Evolutionary conservation across 2,113 vertebrate genomes (phyloP).

Genomic region (Misgurnus mizolepis): DNA sequence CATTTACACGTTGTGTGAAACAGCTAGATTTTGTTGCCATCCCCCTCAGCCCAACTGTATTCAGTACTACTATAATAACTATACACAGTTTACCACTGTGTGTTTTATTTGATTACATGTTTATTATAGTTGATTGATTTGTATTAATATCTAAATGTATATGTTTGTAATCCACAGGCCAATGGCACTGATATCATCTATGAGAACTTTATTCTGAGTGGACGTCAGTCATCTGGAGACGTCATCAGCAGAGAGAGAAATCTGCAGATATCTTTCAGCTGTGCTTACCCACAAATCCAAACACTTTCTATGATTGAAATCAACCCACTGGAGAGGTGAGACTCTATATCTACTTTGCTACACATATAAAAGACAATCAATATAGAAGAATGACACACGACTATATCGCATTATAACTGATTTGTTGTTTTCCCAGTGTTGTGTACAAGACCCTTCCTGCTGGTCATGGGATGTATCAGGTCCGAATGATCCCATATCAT

Average conservation of each 20-base stretch:
- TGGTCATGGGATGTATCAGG: slow-evolving; percentile 28
- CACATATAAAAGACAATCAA: no score
- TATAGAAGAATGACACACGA: no score
- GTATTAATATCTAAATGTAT: no score
- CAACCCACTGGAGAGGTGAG: slow-evolving; percentile 41
- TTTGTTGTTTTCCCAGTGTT: neutral
- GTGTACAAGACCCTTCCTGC: slow-evolving; percentile 25
- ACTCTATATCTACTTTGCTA: no score
- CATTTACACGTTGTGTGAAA: no score
- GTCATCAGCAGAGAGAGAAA: slow-evolving; percentile 37
- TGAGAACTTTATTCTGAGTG: slow-evolving; percentile 8
- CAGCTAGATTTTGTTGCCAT: no score
- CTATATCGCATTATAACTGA: neutral
- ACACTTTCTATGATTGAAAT: slow-evolving; percentile 9
- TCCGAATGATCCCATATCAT: slow-evolving; percentile 42
- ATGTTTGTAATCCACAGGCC: slow-evolving; percentile 10
- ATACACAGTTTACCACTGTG: no score
- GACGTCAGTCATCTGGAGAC: neutral
- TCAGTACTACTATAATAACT: no score
- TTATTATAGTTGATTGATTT: no score
- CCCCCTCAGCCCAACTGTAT: no score
- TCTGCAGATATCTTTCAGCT: slow-evolving; percentile 15
- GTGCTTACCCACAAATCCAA: slow-evolving; percentile 21
- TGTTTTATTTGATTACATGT: no score
- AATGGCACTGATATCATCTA: slow-evolving; percentile 46